Base-by-base conservation (phyloP, 2,888 invertebrate species). In the Colletes collaris region DNA sequence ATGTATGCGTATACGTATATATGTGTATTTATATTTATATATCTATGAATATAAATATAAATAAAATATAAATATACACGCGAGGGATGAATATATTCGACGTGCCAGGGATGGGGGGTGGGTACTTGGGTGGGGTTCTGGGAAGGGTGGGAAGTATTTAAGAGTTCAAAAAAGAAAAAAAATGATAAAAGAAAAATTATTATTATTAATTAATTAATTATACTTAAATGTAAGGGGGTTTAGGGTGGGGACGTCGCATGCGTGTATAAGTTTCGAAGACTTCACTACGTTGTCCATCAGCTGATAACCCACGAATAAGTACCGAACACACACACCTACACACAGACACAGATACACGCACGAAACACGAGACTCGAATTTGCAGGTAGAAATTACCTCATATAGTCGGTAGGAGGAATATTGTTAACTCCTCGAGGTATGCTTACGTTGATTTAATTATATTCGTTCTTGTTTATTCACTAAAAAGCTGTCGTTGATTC, bases 231-330 rank as follows among this genome's bases (percentile, higher is more conserved):
- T 72, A 76, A 78, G 40, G 69, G 11, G 74, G 50, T 64, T 49
- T 19, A 53, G 60, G 46, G 74, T 59, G 56, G n/a, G 56, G 11
- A 56, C 52, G 67, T 66, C 74, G 82, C 64, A 86, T 81, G 84
- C 76, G 79, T 85, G 85, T 83, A 87, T 87, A 89, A 90, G 87
- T 91, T 91, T 91, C 87, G 89, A 91, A 85, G 87, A 90, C 90
- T 91, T 90, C 88, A 88, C 89, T 88, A 37, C 13, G 37, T 55
- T 19, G 46, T 27, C 11, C 19, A 16, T 10, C 11, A 19, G 7
- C 19, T 79, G 67, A 46, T n/a, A 44, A 50, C 7, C 13, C 44
- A 44, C 16, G 35, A 27, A n/a, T 16, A 27, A 10, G 5, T 6
- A 53, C 11, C 40, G 49, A 58, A 6, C 4, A 40, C 4, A 6